Conservation (phyloP, 2,797 vertebrate species). For the Clarias platycephalus region DNA sequence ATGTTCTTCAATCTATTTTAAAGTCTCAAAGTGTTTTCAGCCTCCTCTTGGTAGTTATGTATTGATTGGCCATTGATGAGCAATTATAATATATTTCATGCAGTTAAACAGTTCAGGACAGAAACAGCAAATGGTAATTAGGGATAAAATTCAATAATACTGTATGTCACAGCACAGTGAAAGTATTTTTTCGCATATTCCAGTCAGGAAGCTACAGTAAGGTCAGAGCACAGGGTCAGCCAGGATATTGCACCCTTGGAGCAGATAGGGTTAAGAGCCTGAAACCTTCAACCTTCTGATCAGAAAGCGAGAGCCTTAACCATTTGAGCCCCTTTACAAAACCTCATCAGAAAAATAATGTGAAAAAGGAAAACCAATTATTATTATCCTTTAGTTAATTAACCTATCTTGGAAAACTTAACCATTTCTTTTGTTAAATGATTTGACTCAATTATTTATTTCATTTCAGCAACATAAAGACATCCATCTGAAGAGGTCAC, state of each 20-base stretch:
- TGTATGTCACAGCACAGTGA: no score
- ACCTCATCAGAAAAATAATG: not conserved
- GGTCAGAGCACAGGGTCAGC: no score
- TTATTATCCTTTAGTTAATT: not conserved
- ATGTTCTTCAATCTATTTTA: not conserved
- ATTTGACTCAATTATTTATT: not conserved
- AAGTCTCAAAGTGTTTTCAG: not conserved
- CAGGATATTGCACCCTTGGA: no score
- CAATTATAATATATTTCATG: slow-evolving; percentile 13
- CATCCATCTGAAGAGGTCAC: not conserved
- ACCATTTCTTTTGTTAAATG: not conserved
- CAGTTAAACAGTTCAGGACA: slow-evolving; percentile 2
- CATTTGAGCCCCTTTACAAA: not conserved
- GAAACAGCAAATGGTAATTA: not conserved
- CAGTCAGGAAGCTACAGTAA: no score
- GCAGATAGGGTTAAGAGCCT: no score
- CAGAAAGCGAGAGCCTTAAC: no score
- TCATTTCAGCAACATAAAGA: not conserved
- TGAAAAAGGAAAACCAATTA: not conserved
- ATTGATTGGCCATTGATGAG: slow-evolving; percentile 19
- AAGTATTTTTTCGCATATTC: no score
- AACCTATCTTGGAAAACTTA: not conserved
- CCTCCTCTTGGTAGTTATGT: slow-evolving; percentile 2
- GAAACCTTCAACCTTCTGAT: no score
- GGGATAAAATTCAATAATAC: no score